Evolutionary conservation across 2,888 invertebrate species (phyloP).

Genomic region (Coremacera marginata): DNA sequence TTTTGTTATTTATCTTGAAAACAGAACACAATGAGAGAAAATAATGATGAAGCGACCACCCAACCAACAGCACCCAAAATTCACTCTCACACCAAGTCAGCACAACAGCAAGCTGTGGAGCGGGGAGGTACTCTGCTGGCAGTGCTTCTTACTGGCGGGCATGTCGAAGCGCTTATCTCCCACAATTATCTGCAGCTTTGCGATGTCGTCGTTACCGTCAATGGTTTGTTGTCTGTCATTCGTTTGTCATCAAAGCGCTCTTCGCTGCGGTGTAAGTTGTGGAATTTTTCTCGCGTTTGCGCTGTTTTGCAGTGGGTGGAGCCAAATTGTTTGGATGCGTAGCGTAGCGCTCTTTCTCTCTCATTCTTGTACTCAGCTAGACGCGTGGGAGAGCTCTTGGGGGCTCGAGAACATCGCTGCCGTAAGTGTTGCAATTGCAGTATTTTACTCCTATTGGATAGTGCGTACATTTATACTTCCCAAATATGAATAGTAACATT

Average conservation of each 20-base stretch:
- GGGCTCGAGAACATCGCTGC: no score
- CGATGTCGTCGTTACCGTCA: constrained; percentile 43
- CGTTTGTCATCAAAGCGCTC: constrained; percentile 59
- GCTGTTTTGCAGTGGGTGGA: constrained; percentile 43
- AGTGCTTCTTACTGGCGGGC: constrained; percentile 65
- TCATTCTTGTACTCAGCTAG: constrained; percentile 34
- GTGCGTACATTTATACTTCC: no score
- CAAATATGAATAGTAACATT: no score
- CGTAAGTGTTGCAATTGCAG: no score
- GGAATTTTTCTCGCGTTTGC: constrained; percentile 45
- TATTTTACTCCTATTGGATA: no score
- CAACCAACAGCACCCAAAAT: constrained; percentile 12
- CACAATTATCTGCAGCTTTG: constrained; percentile 63
- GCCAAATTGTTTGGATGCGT: constrained; percentile 19
- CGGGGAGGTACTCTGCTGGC: constrained; percentile 27
- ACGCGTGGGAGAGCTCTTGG: not conserved
- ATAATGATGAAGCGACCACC: constrained; percentile 18
- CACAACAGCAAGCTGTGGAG: not conserved
- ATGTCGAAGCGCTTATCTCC: constrained; percentile 65
- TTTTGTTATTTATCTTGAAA: constrained; percentile 42
- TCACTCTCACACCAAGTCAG: constrained; percentile 40
- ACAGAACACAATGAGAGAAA: constrained; percentile 10
- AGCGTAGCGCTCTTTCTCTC: constrained; percentile 3
- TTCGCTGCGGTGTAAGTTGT: constrained; percentile 11
- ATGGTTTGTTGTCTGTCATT: constrained; percentile 59